Percentiles rank a stretch among this genome's conserved stretches.
phyloP scores from a whole-genome alignment of 1,140 invertebrate species.

The Aphidius ervi region DNA sequence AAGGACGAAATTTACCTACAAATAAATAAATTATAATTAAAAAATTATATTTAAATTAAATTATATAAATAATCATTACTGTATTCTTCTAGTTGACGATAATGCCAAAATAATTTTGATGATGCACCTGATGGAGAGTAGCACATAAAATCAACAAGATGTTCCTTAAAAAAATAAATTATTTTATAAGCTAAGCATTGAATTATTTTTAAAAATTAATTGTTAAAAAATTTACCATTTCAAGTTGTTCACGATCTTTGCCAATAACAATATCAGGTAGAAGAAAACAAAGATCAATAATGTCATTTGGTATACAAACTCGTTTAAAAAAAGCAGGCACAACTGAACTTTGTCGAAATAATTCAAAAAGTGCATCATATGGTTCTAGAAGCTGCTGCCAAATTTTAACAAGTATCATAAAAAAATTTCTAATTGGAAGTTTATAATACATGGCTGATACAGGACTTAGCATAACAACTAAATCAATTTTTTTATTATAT shows the following conservation, averaged over 20 bases:
- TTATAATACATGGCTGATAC: slow-evolving; percentile 35
- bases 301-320: slow-evolving; percentile 4
- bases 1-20: slow-evolving; percentile 31
- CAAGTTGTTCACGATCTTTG: slow-evolving; percentile 11
- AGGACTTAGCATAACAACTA: slow-evolving; percentile 50
- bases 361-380: slow-evolving; percentile 1
- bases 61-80: slow-evolving; percentile 10
- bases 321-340: background rate
- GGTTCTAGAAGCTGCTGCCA: slow-evolving; percentile 1
- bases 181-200: background rate
- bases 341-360: slow-evolving; percentile 2
- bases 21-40: slow-evolving; percentile 1
- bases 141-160: slow-evolving; percentile 1
- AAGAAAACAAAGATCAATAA: slow-evolving; percentile 5
- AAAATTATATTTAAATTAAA: background rate
- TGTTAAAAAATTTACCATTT: background rate
- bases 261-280: background rate
- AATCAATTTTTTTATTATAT: slow-evolving; percentile 54
- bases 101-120: slow-evolving; percentile 17
- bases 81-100: slow-evolving; percentile 11
- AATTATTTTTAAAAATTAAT: slow-evolving; percentile 6
- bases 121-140: slow-evolving; percentile 22
- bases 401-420: background rate
- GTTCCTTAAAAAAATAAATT: slow-evolving; percentile 3
- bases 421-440: slow-evolving; percentile 17